A percentile compares a stretch with the other conserved stretches of the same genome.
These are phyloP conservation scores for Acanthopleura granulata DNA, from an alignment of 2,888 invertebrate species.

Conservation along the genomic window DNA sequence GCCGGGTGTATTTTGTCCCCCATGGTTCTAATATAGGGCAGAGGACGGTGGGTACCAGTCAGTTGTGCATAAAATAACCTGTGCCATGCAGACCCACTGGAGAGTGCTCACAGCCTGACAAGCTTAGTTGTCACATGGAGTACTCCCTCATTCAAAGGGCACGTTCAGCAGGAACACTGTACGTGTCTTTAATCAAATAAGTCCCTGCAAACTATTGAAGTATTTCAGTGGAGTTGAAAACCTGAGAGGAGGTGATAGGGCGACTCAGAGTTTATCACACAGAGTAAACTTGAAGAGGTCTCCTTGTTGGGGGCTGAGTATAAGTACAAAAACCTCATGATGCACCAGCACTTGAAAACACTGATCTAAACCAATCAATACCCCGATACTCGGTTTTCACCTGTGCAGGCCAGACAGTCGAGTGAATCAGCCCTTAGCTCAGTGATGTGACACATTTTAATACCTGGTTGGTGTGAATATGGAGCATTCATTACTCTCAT, in stretches of 20 bases:
- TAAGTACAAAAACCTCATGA: background rate
- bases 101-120: background rate
- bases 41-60: no score
- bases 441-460: no score
- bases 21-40: background rate
- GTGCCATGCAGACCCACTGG: background rate
- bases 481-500: no score
- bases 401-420: no score
- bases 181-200: constrained; percentile 19
- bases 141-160: background rate
- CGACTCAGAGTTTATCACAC: background rate
- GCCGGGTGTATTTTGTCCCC: background rate
- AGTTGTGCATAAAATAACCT: background rate
- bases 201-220: background rate
- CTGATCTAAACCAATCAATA: no score
- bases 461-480: no score
- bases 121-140: background rate
- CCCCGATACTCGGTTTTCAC: no score
- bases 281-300: background rate
- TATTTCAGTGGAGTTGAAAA: background rate
- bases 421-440: no score
- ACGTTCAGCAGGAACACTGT: constrained; percentile 11
- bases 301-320: background rate
- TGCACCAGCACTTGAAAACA: background rate
- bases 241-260: background rate